These are phyloP conservation scores for Drosophila murphyi DNA, from an alignment of 1,140 invertebrate genomes.

Conservation along the genomic window DNA sequence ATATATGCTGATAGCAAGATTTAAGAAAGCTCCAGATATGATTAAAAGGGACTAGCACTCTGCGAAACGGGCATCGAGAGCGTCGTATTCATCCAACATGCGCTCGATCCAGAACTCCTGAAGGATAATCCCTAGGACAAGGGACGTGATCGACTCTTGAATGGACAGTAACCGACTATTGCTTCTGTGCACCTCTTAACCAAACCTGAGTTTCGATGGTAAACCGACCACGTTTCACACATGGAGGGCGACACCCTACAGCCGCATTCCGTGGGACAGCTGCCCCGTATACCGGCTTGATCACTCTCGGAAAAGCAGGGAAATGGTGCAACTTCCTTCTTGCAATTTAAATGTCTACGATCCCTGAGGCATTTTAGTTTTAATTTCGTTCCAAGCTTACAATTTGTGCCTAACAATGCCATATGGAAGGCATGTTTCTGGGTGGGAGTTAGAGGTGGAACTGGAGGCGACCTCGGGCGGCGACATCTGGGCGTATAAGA, in stretches of 20 bases:
- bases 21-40: not conserved
- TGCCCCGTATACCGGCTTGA: not conserved
- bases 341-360: not conserved
- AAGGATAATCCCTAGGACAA: not conserved
- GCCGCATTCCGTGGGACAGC: slow-evolving; percentile 51
- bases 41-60: not conserved
- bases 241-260: slow-evolving; percentile 8
- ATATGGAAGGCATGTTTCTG: slow-evolving; percentile 36
- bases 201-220: not conserved
- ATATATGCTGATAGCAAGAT: not conserved
- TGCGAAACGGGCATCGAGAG: not conserved
- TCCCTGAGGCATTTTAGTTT: slow-evolving; percentile 1
- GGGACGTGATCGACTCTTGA: not conserved
- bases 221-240: slow-evolving; percentile 40
- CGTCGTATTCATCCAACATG: no score
- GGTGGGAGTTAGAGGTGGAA: not conserved
- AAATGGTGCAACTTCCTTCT: slow-evolving; percentile 24
- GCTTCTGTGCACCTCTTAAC: slow-evolving; percentile 23
- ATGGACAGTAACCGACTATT: slow-evolving; percentile 10
- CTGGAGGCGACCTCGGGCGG: not conserved
- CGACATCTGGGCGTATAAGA: slow-evolving; percentile 6
- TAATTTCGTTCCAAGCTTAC: not conserved
- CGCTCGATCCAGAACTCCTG: no score
- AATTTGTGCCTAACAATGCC: slow-evolving; percentile 15
- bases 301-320: slow-evolving; percentile 63